Evolutionary conservation across 2,113 vertebrate genomes (phyloP).

Genomic region (Erythrocercus mccallii): DNA sequence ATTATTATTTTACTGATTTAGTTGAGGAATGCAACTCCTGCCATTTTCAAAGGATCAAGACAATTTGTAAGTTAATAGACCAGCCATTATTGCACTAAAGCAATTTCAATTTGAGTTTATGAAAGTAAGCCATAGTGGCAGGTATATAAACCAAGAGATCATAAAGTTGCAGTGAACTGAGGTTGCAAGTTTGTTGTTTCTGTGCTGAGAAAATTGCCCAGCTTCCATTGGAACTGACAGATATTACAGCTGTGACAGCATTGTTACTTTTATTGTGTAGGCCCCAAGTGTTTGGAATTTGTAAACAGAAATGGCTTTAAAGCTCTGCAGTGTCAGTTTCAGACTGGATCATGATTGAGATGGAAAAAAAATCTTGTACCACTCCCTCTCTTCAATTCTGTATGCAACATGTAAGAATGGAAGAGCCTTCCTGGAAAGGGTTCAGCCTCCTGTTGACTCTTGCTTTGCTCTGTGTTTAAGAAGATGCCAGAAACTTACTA

Average conservation of each 20-base stretch:
- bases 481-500: neutral
- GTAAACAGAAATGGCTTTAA: neutral
- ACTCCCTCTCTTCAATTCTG: neutral
- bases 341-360: neutral
- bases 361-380: neutral
- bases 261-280: neutral
- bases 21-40: neutral
- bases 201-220: conserved; percentile 22
- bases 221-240: neutral
- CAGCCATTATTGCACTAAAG: conserved; percentile 25
- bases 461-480: neutral
- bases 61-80: conserved; percentile 57
- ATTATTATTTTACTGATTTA: neutral
- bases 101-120: conserved; percentile 49
- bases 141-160: conserved; percentile 54
- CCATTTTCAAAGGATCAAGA: conserved; percentile 35
- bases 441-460: neutral
- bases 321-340: neutral
- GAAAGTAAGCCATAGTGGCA: conserved; percentile 23
- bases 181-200: neutral
- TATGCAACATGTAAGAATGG: fast-evolving
- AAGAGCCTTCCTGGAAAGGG: neutral
- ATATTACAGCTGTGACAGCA: neutral
- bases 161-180: conserved; percentile 31
- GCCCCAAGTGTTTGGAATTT: neutral